These are phyloP conservation scores for Cryptus armator DNA, from an alignment of 2,888 invertebrate species.

Conservation along the genomic window DNA sequence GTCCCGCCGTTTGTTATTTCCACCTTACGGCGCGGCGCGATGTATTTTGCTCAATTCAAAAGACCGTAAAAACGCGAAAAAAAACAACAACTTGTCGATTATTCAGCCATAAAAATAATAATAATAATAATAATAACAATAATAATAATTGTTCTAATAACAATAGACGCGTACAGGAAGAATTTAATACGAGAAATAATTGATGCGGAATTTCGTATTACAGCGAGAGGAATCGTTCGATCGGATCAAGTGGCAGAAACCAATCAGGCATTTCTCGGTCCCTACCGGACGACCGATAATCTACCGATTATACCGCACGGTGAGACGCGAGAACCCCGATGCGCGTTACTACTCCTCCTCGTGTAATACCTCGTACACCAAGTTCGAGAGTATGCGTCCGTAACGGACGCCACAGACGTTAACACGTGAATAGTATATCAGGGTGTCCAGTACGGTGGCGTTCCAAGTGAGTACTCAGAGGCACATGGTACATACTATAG, in stretches of 20 bases:
- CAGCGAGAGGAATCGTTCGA: slow-evolving; percentile 43
- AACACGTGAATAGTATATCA: slow-evolving; percentile 58
- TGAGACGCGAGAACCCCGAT: slow-evolving; percentile 51
- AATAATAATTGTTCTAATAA: neutral
- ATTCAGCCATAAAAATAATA: neutral
- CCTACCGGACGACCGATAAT: slow-evolving; percentile 77
- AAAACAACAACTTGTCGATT: neutral
- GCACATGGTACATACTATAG: slow-evolving; percentile 22
- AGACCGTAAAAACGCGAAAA: neutral
- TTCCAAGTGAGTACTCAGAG: slow-evolving; percentile 30
- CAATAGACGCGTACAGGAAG: neutral
- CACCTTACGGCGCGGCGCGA: slow-evolving; percentile 50
- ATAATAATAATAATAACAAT: no score
- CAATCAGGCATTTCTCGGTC: slow-evolving; percentile 80
- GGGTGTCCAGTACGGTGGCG: slow-evolving; percentile 22
- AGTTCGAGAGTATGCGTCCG: slow-evolving; percentile 25
- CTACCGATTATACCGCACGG: slow-evolving; percentile 80
- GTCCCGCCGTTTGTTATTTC: slow-evolving; percentile 61
- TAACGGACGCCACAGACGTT: slow-evolving; percentile 40
- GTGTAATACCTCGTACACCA: slow-evolving; percentile 3
- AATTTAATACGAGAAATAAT: neutral
- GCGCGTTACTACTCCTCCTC: slow-evolving; percentile 15
- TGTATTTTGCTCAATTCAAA: neutral
- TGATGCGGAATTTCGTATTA: slow-evolving; percentile 13
- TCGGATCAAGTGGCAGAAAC: slow-evolving; percentile 80